Conservation (phyloP, 2,113 vertebrate species). For the Cercopithecus mona region DNA sequence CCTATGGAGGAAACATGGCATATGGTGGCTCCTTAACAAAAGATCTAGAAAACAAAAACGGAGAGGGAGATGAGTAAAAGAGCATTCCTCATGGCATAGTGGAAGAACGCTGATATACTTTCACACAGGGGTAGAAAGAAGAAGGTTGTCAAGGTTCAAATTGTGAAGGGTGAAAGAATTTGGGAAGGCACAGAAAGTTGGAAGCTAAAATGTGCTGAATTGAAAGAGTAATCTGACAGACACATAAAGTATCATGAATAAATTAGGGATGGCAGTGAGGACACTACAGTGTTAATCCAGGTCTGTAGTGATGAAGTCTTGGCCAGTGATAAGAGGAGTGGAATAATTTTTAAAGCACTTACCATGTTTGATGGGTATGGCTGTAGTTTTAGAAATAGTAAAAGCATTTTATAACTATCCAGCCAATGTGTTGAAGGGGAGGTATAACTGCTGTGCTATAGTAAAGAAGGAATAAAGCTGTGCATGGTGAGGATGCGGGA, state of each 20-base stretch:
- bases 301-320: neutral
- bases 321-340: neutral
- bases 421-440: neutral
- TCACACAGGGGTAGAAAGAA: neutral
- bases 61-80: neutral
- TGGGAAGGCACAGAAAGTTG: neutral
- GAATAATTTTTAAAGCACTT: neutral
- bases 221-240: neutral
- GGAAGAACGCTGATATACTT: neutral
- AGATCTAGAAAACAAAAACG: neutral
- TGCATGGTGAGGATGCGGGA: neutral
- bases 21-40: neutral
- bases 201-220: neutral
- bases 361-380: neutral
- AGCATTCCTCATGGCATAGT: neutral
- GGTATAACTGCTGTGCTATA: neutral
- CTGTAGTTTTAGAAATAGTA: neutral
- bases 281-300: fast-evolving
- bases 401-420: neutral
- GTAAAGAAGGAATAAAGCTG: neutral
- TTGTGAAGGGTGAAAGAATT: neutral
- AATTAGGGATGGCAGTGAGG: neutral
- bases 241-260: neutral
- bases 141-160: neutral
- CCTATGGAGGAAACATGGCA: neutral